These are phyloP conservation scores for Rhabdomys pumilio DNA, from an alignment of 2,797 vertebrate genomes.

Conservation along the genomic window DNA sequence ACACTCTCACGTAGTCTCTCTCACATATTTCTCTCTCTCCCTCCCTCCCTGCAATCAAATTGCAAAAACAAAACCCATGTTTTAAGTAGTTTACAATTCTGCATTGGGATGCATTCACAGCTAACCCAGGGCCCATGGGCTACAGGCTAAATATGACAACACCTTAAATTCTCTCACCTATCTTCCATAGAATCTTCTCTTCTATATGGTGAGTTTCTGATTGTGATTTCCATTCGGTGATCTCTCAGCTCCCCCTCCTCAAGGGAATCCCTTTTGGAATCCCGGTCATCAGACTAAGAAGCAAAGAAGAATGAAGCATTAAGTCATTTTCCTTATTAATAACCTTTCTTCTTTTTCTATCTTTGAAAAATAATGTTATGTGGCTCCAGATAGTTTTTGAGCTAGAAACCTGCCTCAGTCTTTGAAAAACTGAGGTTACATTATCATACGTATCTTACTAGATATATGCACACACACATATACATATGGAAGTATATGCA, in stretches of 20 bases:
- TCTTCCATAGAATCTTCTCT: conserved; percentile 98
- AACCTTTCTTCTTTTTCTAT: not conserved
- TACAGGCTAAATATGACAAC: not conserved
- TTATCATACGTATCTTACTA: not conserved
- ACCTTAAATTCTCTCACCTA: conserved; percentile 88
- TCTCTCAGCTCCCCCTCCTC: conserved; percentile 99
- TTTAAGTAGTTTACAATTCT: not conserved
- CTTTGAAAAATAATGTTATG: not conserved
- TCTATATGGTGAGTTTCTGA: conserved; percentile 97
- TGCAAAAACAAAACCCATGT: not conserved
- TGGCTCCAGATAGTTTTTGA: not conserved
- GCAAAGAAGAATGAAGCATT: not conserved
- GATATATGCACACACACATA: not conserved
- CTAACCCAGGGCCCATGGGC: not conserved
- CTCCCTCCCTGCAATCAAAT: not conserved
- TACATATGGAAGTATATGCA: not conserved
- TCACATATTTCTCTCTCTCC: no score
- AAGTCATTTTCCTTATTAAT: not conserved
- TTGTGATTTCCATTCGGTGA: conserved; percentile 99
- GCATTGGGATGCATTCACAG: not conserved
- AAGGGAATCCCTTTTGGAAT: conserved; percentile 97
- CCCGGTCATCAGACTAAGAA: conserved; percentile 97
- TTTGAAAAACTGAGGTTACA: not conserved
- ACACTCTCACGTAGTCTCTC: no score
- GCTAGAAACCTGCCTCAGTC: not conserved